These are phyloP conservation scores for Apostichopus japonicus DNA, from an alignment of 35 echinoderm and acorn worm species.

Conservation along the genomic window DNA sequence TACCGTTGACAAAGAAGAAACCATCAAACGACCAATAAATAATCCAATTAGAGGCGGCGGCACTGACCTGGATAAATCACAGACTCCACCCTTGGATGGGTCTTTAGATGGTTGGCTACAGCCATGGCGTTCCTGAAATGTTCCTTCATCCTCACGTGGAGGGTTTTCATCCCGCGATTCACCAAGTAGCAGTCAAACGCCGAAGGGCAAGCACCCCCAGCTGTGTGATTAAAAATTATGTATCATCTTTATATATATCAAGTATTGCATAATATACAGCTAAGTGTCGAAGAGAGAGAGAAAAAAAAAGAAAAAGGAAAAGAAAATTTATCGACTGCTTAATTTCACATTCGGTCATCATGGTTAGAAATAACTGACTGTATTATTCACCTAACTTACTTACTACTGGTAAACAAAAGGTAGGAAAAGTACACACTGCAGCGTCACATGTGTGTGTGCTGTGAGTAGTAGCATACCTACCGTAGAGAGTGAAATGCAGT, in stretches of 20 bases:
- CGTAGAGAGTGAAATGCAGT: slow-evolving; percentile 78
- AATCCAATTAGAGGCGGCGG: too few relatives aligned
- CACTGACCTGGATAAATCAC: slow-evolving; percentile 91
- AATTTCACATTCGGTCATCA: too few relatives aligned
- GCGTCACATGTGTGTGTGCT: too few relatives aligned
- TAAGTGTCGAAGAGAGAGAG: background rate
- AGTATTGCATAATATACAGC: background rate
- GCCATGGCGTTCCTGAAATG: slow-evolving; percentile 76
- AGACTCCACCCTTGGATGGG: slow-evolving; percentile 65
- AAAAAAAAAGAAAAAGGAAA: background rate
- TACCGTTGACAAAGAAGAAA: too few relatives aligned
- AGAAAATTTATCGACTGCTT: too few relatives aligned
- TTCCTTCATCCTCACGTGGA: slow-evolving; percentile 84
- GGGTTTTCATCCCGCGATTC: slow-evolving; percentile 86
- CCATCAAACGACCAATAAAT: too few relatives aligned
- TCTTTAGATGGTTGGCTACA: slow-evolving; percentile 75
- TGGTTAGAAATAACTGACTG: too few relatives aligned
- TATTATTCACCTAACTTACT: too few relatives aligned
- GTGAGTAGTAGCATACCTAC: slow-evolving; percentile 53
- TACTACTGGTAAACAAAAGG: too few relatives aligned
- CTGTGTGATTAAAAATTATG: slow-evolving; percentile 15
- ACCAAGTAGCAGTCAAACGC: slow-evolving; percentile 98
- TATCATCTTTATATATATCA: background rate
- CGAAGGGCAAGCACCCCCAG: slow-evolving; percentile 80
- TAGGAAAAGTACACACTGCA: too few relatives aligned